These are phyloP conservation scores for Nymphalis c-album DNA, from an alignment of 2,888 invertebrate genomes.

Conservation along the genomic window DNA sequence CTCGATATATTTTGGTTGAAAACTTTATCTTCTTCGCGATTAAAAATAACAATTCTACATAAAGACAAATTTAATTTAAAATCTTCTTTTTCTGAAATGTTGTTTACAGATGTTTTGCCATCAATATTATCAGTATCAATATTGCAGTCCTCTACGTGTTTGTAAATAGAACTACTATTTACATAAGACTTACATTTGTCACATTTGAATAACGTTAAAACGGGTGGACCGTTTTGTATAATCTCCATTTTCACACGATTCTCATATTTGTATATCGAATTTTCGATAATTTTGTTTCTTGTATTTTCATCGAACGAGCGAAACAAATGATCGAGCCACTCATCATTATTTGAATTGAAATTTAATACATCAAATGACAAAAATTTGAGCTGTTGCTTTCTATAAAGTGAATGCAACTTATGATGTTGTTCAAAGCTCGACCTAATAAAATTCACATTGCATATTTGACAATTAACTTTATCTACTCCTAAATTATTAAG, in stretches of 20 bases:
- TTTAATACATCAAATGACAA: slow-evolving; percentile 57
- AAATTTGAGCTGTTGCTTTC: slow-evolving; percentile 38
- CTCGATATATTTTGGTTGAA: slow-evolving; percentile 47
- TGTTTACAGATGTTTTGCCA: slow-evolving; percentile 53
- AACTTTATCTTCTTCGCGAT: slow-evolving; percentile 49
- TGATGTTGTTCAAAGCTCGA: slow-evolving; percentile 45
- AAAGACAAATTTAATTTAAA: slow-evolving; percentile 44
- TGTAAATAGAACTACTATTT: slow-evolving; percentile 48
- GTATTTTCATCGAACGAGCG: slow-evolving; percentile 44
- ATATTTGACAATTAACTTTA: slow-evolving; percentile 45
- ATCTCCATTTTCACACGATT: slow-evolving; percentile 60
- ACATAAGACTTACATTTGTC: slow-evolving; percentile 55
- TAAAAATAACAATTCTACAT: slow-evolving; percentile 57
- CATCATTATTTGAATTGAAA: slow-evolving; percentile 51
- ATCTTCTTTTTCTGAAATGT: slow-evolving; percentile 52
- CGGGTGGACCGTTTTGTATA: slow-evolving; percentile 51
- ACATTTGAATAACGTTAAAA: slow-evolving; percentile 59
- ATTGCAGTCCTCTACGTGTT: slow-evolving; percentile 52
- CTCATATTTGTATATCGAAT: slow-evolving; percentile 61
- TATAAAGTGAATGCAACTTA: slow-evolving; percentile 42
- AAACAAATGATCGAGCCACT: slow-evolving; percentile 63
- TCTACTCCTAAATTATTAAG: slow-evolving; percentile 34
- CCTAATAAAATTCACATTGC: slow-evolving; percentile 50
- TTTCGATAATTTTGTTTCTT: slow-evolving; percentile 45
- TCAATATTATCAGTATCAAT: slow-evolving; percentile 47